Evolutionary conservation across 2,113 vertebrate genomes (phyloP).

Genomic region (Ellobius talpinus): DNA sequence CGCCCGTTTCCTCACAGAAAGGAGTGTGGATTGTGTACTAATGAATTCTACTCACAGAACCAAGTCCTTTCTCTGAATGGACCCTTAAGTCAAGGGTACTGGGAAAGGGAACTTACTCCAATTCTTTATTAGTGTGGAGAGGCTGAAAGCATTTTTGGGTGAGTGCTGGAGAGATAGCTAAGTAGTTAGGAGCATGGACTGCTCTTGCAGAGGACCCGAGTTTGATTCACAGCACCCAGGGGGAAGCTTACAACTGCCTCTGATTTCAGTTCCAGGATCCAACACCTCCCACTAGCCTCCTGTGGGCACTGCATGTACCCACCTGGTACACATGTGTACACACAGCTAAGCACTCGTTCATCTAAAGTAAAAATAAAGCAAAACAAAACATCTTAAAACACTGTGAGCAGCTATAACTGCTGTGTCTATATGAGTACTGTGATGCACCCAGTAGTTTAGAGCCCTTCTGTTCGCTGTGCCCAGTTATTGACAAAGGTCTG

Average conservation of each 20-base stretch:
- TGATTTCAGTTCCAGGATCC: background rate
- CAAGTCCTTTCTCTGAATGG: background rate
- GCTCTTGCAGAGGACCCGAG: background rate
- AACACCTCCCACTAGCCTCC: background rate
- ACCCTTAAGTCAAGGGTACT: background rate
- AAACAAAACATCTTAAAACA: background rate
- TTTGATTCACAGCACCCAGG: background rate
- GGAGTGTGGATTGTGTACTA: rapidly evolving
- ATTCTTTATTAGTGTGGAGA: background rate
- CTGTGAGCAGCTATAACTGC: background rate
- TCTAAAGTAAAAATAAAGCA: background rate
- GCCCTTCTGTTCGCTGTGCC: background rate
- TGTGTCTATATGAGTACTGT: background rate
- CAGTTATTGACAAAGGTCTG: background rate
- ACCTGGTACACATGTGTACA: background rate
- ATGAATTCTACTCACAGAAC: background rate
- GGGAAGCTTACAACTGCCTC: background rate
- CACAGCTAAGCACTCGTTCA: background rate
- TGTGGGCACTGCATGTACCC: background rate
- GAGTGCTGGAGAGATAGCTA: background rate
- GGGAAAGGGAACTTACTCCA: background rate
- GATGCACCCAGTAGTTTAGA: background rate
- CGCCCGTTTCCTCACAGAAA: background rate
- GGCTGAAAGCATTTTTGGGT: slow-evolving; percentile 12
- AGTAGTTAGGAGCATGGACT: background rate